Conservation (phyloP, 2,888 invertebrate species). For the Hipparchia semele region DNA sequence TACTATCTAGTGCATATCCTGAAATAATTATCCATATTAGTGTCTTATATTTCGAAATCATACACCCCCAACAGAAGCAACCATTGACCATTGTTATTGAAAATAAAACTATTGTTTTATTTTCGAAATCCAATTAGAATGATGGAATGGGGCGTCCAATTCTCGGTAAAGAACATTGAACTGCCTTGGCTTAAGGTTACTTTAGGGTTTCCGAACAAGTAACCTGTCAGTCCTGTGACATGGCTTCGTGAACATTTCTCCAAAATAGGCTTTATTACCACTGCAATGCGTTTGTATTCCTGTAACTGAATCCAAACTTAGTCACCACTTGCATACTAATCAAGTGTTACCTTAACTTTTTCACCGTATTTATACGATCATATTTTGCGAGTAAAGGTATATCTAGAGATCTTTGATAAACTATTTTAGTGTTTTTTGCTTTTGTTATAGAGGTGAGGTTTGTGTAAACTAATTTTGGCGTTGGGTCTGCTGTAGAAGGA, state of each 20-base stretch:
- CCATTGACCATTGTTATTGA: too few species aligned
- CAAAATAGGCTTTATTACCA: slow-evolving; percentile 15
- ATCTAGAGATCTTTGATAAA: not conserved
- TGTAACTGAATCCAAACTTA: not conserved
- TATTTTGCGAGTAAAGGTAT: slow-evolving; percentile 9
- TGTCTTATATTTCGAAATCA: too few species aligned
- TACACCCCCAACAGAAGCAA: too few species aligned
- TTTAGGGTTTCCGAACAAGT: slow-evolving; percentile 19
- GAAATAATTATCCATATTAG: too few species aligned
- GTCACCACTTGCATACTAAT: slow-evolving; percentile 35
- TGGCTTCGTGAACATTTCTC: not conserved
- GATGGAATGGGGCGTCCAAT: slow-evolving; percentile 15
- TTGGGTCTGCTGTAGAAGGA: not conserved
- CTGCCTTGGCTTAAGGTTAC: slow-evolving; percentile 29
- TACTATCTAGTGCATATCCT: too few species aligned
- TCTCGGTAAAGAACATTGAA: slow-evolving; percentile 17
- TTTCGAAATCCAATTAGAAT: slow-evolving; percentile 20
- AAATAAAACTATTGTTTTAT: not conserved
- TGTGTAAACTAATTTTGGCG: not conserved
- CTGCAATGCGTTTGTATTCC: not conserved
- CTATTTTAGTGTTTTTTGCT: slow-evolving; percentile 15
- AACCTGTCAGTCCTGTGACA: slow-evolving; percentile 22
- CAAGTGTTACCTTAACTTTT: slow-evolving; percentile 32
- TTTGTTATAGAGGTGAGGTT: not conserved
- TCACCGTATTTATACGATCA: slow-evolving; percentile 22